Conservation (phyloP, 2,797 vertebrate species). For the Sciurus carolinensis region DNA sequence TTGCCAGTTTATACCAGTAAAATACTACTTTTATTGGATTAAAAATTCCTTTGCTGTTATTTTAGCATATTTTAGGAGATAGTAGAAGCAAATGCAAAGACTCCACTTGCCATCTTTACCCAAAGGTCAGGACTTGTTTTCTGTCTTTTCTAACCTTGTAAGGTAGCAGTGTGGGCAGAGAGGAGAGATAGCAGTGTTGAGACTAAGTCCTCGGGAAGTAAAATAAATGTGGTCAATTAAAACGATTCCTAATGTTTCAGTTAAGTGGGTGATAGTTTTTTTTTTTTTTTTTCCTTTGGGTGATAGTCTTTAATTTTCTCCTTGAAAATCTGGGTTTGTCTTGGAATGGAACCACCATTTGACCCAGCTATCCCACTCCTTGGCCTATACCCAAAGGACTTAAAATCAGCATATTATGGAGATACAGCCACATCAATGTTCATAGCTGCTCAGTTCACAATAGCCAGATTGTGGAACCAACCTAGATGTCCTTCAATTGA, state of each 20-base stretch:
- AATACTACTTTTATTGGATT: conserved; percentile 4
- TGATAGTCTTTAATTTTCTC: not conserved
- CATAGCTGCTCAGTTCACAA: too few species aligned
- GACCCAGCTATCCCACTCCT: too few species aligned
- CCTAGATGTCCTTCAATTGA: too few species aligned
- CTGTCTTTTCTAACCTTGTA: not conserved
- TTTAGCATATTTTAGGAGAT: conserved; percentile 9
- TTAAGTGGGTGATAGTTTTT: not conserved
- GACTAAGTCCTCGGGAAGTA: not conserved
- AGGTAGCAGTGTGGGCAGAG: not conserved
- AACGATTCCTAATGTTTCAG: not conserved
- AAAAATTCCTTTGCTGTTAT: not conserved
- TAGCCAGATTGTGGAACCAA: too few species aligned
- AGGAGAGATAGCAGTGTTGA: not conserved
- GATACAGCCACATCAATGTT: too few species aligned
- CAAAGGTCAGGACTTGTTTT: not conserved
- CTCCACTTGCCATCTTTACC: not conserved
- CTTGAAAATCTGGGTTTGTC: not conserved
- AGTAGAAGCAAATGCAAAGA: not conserved
- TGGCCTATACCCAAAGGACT: too few species aligned
- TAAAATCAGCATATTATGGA: too few species aligned
- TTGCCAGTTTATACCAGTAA: conserved; percentile 25
- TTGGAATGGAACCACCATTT: too few species aligned
- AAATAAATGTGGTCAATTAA: not conserved
- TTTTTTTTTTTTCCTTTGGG: not conserved